Percentiles rank a stretch among this genome's conserved stretches.
Evolutionary conservation across 2,888 invertebrate species (phyloP).

Genomic region (Tribolium freemani): DNA sequence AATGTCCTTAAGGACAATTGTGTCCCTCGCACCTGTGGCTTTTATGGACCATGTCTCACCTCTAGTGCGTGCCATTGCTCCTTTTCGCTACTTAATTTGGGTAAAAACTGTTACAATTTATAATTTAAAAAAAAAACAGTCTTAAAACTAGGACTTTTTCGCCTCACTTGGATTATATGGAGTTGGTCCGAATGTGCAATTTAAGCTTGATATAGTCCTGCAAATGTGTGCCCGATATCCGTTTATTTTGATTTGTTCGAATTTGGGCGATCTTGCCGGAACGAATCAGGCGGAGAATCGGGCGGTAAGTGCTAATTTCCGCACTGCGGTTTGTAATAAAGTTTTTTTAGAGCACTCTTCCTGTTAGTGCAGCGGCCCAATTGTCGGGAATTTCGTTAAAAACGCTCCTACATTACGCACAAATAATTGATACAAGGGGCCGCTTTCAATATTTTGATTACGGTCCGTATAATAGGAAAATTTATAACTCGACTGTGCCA

Average conservation of each 20-base stretch:
- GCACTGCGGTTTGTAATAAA: not conserved
- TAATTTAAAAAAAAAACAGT: too few relatives aligned
- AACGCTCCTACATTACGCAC: constrained; percentile 76
- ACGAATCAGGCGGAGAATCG: not conserved
- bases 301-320: not conserved
- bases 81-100: constrained; percentile 28
- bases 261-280: not conserved
- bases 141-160: not conserved
- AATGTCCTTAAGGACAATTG: constrained; percentile 74
- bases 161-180: constrained; percentile 5
- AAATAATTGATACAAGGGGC: constrained; percentile 68
- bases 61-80: constrained; percentile 4
- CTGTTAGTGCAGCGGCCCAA: constrained; percentile 62
- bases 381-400: constrained; percentile 78
- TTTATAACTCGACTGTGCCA: constrained; percentile 71
- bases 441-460: constrained; percentile 74
- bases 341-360: constrained; percentile 70
- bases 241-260: constrained; percentile 2
- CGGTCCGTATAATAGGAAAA: constrained; percentile 71
- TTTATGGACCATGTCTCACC: constrained; percentile 62
- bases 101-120: not conserved
- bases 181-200: constrained; percentile 3
- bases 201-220: not conserved
- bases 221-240: constrained; percentile 8
- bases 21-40: constrained; percentile 70